Evolutionary conservation across 2,113 vertebrate genomes (phyloP).

Genomic region (Thalassarche chlororhynchos): DNA sequence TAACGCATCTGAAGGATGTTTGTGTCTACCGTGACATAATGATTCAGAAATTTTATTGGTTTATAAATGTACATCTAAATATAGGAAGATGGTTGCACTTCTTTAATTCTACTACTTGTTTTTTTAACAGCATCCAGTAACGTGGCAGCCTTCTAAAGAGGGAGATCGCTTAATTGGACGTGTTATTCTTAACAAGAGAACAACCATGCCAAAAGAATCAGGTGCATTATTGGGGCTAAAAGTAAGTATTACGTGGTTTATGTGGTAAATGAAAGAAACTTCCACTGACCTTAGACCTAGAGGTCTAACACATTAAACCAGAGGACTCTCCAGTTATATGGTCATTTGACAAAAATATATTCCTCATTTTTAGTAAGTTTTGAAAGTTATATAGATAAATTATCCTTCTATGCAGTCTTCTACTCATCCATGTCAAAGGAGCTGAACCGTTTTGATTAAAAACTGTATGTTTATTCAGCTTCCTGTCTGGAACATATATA

Average conservation of each 20-base stretch:
- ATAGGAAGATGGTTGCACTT: not conserved
- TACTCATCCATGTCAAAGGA: not conserved
- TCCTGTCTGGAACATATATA: not conserved
- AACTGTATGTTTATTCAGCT: not conserved
- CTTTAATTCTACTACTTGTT: not conserved
- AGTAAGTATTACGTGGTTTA: conserved; percentile 73
- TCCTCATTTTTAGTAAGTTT: not conserved
- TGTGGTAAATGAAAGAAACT: not conserved
- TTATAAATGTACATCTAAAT: not conserved
- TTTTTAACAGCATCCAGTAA: conserved; percentile 90
- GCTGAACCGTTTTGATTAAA: not conserved
- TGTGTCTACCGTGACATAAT: not conserved
- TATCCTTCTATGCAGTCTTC: not conserved
- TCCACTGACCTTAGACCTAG: not conserved
- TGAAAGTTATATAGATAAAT: not conserved
- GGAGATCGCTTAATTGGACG: conserved; percentile 96
- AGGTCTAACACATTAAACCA: not conserved
- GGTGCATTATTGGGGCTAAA: conserved; percentile 94
- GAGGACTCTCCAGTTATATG: not conserved
- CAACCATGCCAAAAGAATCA: conserved; percentile 94
- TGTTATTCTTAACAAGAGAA: conserved; percentile 96
- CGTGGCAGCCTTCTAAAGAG: conserved; percentile 98
- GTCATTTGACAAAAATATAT: not conserved
- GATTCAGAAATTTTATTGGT: not conserved
- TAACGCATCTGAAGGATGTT: not conserved